These are phyloP conservation scores for Nicator chloris DNA, from an alignment of 2,113 vertebrate species.

Conservation along the genomic window DNA sequence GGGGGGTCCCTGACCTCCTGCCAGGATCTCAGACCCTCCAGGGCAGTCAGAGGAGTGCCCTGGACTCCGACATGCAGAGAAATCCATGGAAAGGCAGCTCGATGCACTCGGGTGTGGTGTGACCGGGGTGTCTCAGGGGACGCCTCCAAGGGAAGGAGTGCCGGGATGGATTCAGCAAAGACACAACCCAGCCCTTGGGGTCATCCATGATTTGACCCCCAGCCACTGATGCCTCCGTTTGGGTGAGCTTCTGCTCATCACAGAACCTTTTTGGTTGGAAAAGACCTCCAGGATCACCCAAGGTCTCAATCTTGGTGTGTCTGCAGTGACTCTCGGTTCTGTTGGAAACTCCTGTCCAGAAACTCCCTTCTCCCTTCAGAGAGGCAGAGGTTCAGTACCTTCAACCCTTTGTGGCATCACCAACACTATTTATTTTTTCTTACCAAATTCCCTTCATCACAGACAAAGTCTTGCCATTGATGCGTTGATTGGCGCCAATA, in stretches of 20 bases:
- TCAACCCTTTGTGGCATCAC: not conserved
- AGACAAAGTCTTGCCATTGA: not conserved
- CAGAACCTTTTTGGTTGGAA: not conserved
- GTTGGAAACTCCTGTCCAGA: not conserved
- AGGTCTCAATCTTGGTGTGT: not conserved
- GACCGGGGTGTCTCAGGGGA: not conserved
- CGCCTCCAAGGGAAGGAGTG: not conserved
- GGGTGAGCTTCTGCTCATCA: not conserved
- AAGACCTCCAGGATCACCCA: not conserved
- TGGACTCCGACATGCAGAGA: too few species aligned
- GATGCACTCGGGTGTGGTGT: not conserved
- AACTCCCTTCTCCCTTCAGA: not conserved
- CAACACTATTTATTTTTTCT: not conserved
- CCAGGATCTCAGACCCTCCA: too few species aligned
- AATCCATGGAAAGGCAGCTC: not conserved
- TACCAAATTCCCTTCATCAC: not conserved
- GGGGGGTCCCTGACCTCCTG: too few species aligned
- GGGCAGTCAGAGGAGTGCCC: too few species aligned
- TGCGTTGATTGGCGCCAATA: not conserved
- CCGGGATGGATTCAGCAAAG: not conserved
- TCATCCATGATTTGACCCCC: rapidly evolving
- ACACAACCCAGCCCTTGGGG: rapidly evolving
- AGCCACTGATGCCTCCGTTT: rapidly evolving
- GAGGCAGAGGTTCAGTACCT: not conserved
- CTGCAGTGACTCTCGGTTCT: not conserved